Percentiles rank a stretch among this genome's conserved stretches.
phyloP scores from a whole-genome alignment of 2,113 vertebrate genomes.

The Calidris pygmaea region DNA sequence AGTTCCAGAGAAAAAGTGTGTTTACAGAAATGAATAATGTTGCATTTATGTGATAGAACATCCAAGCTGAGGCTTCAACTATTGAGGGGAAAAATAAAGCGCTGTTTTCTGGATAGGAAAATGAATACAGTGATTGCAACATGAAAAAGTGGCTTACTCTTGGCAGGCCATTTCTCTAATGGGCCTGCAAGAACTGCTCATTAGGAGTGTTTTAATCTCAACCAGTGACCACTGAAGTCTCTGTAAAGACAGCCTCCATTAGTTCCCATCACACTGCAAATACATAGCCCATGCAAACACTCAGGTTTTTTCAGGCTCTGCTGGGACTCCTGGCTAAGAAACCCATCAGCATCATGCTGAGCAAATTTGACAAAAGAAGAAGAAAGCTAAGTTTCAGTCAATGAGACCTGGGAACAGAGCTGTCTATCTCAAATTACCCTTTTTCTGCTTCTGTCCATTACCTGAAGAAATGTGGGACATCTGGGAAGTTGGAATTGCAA shows the following conservation, averaged over 20 bases:
- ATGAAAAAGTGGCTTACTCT: background rate
- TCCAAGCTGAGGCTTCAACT: background rate
- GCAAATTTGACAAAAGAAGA: constrained; percentile 14
- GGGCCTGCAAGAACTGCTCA: background rate
- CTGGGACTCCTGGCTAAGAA: background rate
- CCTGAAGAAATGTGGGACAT: constrained; percentile 1
- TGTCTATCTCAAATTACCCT: background rate
- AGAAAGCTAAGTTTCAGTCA: background rate
- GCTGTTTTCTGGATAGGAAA: background rate
- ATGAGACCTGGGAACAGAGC: background rate
- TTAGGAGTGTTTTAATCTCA: background rate
- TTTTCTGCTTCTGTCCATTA: background rate
- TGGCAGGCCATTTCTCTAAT: background rate
- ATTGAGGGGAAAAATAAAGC: background rate
- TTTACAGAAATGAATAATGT: background rate
- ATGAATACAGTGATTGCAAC: background rate
- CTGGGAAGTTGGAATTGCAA: background rate
- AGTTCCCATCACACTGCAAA: background rate
- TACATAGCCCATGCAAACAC: background rate
- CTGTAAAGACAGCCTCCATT: background rate
- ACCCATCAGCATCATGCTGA: background rate
- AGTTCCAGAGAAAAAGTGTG: background rate
- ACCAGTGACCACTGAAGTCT: background rate
- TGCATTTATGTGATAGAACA: background rate
- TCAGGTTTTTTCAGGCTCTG: background rate